Conservation (phyloP, 2,113 vertebrate species). For the Sarotherodon lohbergeri region DNA sequence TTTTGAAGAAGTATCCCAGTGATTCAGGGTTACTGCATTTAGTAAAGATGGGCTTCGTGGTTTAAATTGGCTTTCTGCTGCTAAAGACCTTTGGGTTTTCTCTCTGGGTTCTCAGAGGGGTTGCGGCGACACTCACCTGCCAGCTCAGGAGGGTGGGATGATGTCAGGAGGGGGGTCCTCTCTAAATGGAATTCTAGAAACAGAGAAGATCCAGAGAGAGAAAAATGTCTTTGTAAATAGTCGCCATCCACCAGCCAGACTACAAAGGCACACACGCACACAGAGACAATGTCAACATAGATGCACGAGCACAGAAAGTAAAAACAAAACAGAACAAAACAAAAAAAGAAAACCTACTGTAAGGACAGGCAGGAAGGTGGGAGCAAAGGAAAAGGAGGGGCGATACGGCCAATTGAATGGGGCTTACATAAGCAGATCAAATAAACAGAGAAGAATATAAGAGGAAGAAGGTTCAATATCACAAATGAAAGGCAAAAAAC, state of each 20-base stretch:
- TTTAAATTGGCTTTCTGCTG: background rate
- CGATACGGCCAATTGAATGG: constrained; percentile 2
- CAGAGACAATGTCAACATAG: background rate
- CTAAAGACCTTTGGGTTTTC: background rate
- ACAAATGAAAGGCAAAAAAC: background rate
- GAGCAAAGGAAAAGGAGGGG: constrained; percentile 32
- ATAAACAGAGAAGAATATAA: constrained; percentile 35
- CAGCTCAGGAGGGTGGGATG: constrained; percentile 95
- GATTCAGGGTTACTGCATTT: background rate
- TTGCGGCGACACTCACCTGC: constrained; percentile 89
- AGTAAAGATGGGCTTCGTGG: background rate
- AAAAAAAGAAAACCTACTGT: background rate
- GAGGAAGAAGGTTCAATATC: background rate
- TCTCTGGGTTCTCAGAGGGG: constrained; percentile 3
- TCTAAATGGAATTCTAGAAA: constrained; percentile 99
- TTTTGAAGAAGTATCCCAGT: background rate
- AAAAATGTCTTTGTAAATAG: constrained; percentile 37
- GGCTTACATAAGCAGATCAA: constrained; percentile 36
- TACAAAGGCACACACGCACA: constrained; percentile 25
- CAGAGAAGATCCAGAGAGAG: constrained; percentile 36
- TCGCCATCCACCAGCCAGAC: constrained; percentile 9
- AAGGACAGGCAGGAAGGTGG: constrained; percentile 27
- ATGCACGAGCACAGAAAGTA: constrained; percentile 9
- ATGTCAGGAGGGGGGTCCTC: constrained; percentile 98
- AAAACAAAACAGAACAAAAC: background rate